A percentile compares a stretch with the other conserved stretches of the same genome.
These are phyloP conservation scores for Gopherus flavomarginatus DNA, from an alignment of 2,113 vertebrate species.

Conservation along the genomic window DNA sequence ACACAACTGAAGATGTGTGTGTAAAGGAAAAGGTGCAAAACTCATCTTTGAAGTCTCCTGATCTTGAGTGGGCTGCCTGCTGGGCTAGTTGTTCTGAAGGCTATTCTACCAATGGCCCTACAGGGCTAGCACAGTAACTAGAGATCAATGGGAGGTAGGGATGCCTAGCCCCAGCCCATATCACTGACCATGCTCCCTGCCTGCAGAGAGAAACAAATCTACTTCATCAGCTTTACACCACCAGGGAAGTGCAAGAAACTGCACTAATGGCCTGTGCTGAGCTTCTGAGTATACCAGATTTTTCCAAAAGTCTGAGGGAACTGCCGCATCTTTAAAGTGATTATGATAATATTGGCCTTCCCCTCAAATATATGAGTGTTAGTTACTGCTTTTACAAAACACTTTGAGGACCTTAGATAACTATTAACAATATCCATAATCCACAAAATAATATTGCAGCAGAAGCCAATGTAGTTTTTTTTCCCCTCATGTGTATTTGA, in stretches of 20 bases:
- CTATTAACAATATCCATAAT: conserved; percentile 29
- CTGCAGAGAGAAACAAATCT: background rate
- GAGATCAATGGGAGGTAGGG: background rate
- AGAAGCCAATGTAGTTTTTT: background rate
- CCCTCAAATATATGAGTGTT: background rate
- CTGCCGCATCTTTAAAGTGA: background rate
- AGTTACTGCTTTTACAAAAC: background rate
- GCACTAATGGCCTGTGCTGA: background rate
- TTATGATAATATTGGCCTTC: conserved; percentile 1
- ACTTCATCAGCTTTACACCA: background rate
- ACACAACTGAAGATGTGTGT: background rate
- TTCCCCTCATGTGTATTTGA: conserved; percentile 6
- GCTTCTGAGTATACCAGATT: background rate
- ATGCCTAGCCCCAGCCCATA: background rate
- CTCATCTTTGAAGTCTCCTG: background rate
- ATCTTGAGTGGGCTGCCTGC: background rate
- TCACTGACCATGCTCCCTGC: background rate
- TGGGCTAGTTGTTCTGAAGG: rapidly evolving
- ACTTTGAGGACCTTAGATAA: conserved; percentile 1
- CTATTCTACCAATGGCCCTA: background rate
- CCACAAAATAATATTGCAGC: conserved; percentile 8
- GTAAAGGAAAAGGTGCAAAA: background rate
- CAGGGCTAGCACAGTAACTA: background rate
- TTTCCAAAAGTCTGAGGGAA: background rate
- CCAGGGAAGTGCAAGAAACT: background rate